Base-by-base conservation (phyloP, 2,113 vertebrate species). In the Upupa epops region DNA sequence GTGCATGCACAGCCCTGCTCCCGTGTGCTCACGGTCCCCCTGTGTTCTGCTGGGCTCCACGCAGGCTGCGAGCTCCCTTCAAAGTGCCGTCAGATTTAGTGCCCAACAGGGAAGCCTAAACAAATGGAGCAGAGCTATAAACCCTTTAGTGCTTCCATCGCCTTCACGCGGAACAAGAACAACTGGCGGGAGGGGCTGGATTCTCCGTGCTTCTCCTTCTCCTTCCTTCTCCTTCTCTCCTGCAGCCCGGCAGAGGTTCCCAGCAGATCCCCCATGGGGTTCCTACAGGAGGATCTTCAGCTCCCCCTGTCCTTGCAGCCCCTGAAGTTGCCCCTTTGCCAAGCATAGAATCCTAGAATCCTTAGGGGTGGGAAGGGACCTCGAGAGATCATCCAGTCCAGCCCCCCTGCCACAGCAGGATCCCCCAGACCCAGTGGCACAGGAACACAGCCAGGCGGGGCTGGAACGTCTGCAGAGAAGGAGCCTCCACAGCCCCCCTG, bases 11-110 rank as follows among this genome's bases (percentile, higher is more conserved):
- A 42, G 40, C 40, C 40, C 40, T 19, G n/a, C 3, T n/a, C 10
- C n/a, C 29, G 24, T 54, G 36, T 36, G 66, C 31, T 8, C 63
- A 9, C 54, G 11, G 15, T 15, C 11, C 40, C 40, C 40, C 40
- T 69, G 69, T 91, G 95, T 92, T 94, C 76, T 59, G 77, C 66
- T 77, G 89, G 13, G 66, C 82, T 96, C 93, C 76, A 52, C 86
- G 83, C 95, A 96, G 80, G 85, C 74, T 91, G 74, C 78, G 91
- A 74, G 83, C 26, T 56, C 85, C 82, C 88, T 96, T 92, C 83
- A 86, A 96, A 90, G 89, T 88, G 60, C 72, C 45, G 55, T 87
- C 91, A 94, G 92, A 92, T 93, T 89, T 83, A 90, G 82, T 84
- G 80, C 68, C 34, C 88, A 72, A 51, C 55, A 70, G 73, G 93